Percentiles rank a stretch among this genome's conserved stretches.
These are phyloP conservation scores for Tonatia bakeri DNA, from an alignment of 2,113 vertebrate genomes.

Conservation along the genomic window DNA sequence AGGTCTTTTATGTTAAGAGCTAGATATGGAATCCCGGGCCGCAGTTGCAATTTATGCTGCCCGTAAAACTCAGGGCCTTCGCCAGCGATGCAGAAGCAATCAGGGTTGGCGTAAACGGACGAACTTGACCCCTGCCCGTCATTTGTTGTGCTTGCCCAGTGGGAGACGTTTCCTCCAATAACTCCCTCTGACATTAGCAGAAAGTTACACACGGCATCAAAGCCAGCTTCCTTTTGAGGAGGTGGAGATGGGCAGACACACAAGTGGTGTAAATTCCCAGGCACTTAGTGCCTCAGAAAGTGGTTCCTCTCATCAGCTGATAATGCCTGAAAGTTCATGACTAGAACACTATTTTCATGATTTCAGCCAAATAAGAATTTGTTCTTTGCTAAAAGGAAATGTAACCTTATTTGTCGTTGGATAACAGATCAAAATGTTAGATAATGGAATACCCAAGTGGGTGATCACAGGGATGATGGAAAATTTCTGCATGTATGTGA, in stretches of 20 bases:
- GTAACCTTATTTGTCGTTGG: background rate
- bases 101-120: slow-evolving; percentile 55
- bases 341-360: background rate
- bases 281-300: background rate
- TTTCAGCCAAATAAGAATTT: background rate
- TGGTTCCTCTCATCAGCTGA: background rate
- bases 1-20: slow-evolving; percentile 63
- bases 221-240: background rate
- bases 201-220: background rate
- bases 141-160: slow-evolving; percentile 40
- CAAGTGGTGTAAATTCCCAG: background rate
- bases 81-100: slow-evolving; percentile 50
- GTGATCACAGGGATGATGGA: background rate
- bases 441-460: background rate
- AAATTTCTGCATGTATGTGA: background rate
- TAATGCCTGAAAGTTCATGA: background rate
- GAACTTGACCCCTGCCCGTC: slow-evolving; percentile 58
- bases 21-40: slow-evolving; percentile 33
- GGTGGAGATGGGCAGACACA: background rate
- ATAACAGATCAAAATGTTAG: background rate
- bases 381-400: background rate
- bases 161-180: background rate
- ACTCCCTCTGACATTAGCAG: slow-evolving; percentile 21
- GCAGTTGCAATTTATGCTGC: slow-evolving; percentile 41
- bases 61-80: slow-evolving; percentile 56